Evolutionary conservation across 1,140 invertebrate genomes (phyloP), one percentile per base, ranked within the genome.

Genomic region (Marisa cornuarietis): DNA sequence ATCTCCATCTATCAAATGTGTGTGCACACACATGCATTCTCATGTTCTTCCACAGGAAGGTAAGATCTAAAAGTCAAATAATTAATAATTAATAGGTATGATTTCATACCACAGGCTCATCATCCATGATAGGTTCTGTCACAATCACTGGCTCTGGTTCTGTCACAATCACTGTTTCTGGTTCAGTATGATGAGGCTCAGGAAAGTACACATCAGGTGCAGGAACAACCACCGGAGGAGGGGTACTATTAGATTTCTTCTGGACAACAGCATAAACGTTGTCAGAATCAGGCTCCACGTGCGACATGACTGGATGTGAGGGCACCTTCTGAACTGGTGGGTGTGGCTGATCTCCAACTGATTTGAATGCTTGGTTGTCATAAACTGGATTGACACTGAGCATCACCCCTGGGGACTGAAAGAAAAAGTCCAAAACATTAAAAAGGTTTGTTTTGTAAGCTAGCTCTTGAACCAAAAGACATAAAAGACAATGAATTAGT

Each of bases 241-340:
- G 20, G 76, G 76, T 49, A 58, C 74, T 62, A 76, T 63, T 3
- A 58, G 66, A 18, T 4, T 52, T 54, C 63, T 85, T 84, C 49
- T 81, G 58, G 18, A 84, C 83, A 22, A 81, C 79, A 18, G 81
- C 80, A 74, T 85, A 84, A 31, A 76, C 79, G 54, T 71, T 61
- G n/a, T 63, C 74, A 10, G 62, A 14, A 18, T 14, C 54, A 6
- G 54, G 54, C 11, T 58, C 54, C 54, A 58, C 54, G 16, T 3
- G 16, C 1, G 11, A 11, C 54, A 58, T 58, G 54, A 14, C 11
- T 58, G 54, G 54, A 18, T 58, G 54, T 14, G 16, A 18, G 11
- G 54, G 54, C 71, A 6, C 31, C 65, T 22, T 71, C 11, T 72
- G 26, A 10, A 51, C 54, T 52, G 42, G 58, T 52, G n/a, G 69